Base-by-base conservation (phyloP, 1,140 invertebrate species). In the Drosophila santomea region DNA sequence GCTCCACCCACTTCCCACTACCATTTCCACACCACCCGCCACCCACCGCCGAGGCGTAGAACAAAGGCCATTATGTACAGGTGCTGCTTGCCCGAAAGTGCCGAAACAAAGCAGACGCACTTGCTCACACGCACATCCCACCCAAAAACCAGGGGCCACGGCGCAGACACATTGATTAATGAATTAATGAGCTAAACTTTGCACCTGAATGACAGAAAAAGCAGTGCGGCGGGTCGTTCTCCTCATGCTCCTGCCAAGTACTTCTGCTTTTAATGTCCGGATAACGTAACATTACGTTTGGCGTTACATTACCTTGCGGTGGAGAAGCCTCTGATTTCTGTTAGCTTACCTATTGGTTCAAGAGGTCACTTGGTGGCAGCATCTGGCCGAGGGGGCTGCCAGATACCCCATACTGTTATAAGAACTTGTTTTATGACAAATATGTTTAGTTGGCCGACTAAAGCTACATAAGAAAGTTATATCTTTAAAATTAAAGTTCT, bases 161-260 rank as follows among this genome's bases (percentile, higher is more conserved):
- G 71, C 58, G 78, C 79, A 86, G 82, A 88, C 82, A 86, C 86
- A 86, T 90, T 90, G 86, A 90, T 90, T 90, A 90, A 90, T 90
- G 86, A 90, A 90, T 90, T 90, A 90, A 90, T 90, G 86, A 90
- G 86, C 67, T 90, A 82, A 90, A 90, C 86, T 90, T 90, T 90
- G 82, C 86, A 90, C 86, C 86, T 90, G 79, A 90, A 83, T 90
- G 86, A 82, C 83, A 88, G 76, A 85, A 84, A 77, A 78, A 78
- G 77, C 78, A 73, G 50, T 60, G 74, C 4, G 6, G 71, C 57
- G 78, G 72, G 59, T 66, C 14, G 15, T 28, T 28, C 45, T 54
- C 38, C 59, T 43, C n/a, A 17, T 54, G 47, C 58, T 36, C 47
- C 75, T 60, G 15, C 44, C 60, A 20, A 45, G 28, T n/a, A 35